A percentile compares a stretch with the other conserved stretches of the same genome.
These are phyloP conservation scores for Arrhamphus sclerolepis DNA, from an alignment of 2,797 vertebrate species.

Conservation along the genomic window DNA sequence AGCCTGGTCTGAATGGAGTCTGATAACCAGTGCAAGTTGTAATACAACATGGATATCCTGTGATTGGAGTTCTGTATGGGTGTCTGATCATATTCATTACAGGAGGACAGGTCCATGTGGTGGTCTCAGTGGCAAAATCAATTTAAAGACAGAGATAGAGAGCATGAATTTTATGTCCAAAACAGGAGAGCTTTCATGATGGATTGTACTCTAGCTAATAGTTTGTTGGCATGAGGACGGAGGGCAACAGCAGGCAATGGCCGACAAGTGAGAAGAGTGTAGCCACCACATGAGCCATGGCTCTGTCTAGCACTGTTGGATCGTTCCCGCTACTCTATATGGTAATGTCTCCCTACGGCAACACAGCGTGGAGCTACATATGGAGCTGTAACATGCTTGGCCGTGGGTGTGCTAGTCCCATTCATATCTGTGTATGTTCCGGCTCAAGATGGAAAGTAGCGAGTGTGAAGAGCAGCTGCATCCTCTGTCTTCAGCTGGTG, in stretches of 20 bases:
- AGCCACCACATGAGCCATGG: conserved; percentile 52
- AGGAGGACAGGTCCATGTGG: conserved; percentile 3
- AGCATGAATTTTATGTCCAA: conserved; percentile 31
- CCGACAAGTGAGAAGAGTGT: conserved; percentile 32
- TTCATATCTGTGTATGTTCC: neutral
- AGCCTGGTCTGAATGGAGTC: no score
- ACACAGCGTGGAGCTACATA: conserved; percentile 59
- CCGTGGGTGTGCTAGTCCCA: neutral
- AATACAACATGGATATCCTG: no score
- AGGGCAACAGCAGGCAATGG: conserved; percentile 45
- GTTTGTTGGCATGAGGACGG: conserved; percentile 49
- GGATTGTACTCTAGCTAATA: conserved; percentile 64
- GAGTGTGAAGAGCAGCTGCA: conserved; percentile 54
- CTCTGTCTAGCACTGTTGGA: conserved; percentile 55
- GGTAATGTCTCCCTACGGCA: conserved; percentile 71
- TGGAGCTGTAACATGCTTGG: conserved; percentile 51
- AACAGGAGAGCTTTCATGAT: conserved; percentile 57
- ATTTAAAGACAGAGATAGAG: conserved; percentile 40
- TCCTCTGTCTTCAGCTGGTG: conserved; percentile 48
- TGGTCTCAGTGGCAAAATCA: conserved; percentile 8
- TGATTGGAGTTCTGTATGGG: neutral
- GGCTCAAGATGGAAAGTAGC: neutral
- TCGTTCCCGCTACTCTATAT: conserved; percentile 70
- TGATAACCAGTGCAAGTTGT: no score
- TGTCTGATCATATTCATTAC: neutral